phyloP scores from a whole-genome alignment of 2,113 vertebrate genomes.

The Lagenorhynchus albirostris region DNA sequence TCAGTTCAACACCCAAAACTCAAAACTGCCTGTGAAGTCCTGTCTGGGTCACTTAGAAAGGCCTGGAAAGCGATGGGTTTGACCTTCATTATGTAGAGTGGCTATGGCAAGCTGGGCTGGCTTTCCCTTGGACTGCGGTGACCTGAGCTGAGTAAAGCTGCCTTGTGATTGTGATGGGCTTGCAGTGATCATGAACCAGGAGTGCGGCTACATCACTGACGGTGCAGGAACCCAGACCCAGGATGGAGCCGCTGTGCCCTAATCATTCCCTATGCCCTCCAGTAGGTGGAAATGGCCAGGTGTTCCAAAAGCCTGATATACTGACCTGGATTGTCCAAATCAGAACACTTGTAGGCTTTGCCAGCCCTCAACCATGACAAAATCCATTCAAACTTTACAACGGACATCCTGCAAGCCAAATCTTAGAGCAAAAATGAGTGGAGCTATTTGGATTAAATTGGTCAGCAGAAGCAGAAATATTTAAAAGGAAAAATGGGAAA shows the following conservation, averaged over 20 bases:
- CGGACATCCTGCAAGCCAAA: background rate
- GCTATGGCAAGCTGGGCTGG: background rate
- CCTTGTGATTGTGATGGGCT: no score
- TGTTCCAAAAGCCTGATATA: background rate
- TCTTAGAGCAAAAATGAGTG: background rate
- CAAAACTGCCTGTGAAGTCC: background rate
- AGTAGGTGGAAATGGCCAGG: background rate
- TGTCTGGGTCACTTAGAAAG: background rate
- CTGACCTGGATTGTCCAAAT: background rate
- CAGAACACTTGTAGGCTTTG: background rate
- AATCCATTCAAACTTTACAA: background rate
- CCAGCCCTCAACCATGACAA: background rate
- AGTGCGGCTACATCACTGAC: background rate
- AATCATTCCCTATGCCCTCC: background rate
- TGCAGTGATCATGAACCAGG: background rate
- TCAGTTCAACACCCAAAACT: background rate
- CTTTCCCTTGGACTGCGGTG: background rate
- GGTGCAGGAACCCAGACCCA: rapidly evolving
- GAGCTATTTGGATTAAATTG: background rate
- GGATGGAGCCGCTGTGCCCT: background rate
- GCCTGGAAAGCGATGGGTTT: background rate
- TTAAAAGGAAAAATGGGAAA: background rate
- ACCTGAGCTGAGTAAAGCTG: background rate
- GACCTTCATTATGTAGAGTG: background rate
- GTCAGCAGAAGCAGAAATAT: background rate